phyloP scores from a whole-genome alignment of 2,113 vertebrate species.

The Albula goreensis region DNA sequence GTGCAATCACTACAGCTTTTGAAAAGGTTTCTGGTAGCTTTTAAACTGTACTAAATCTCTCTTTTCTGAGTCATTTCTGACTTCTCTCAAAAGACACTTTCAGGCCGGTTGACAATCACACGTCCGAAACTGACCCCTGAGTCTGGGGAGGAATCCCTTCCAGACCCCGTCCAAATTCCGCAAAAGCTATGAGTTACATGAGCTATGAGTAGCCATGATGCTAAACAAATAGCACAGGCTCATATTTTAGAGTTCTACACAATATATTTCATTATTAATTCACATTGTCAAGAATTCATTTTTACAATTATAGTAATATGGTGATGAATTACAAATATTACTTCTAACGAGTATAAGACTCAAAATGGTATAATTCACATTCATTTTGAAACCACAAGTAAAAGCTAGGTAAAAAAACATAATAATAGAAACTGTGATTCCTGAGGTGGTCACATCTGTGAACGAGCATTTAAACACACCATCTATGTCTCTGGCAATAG shows the following conservation, averaged over 20 bases:
- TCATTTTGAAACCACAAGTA: not conserved
- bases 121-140: too few relatives aligned
- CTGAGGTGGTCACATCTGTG: not conserved
- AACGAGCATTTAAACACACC: not conserved
- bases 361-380: too few relatives aligned
- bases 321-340: too few relatives aligned
- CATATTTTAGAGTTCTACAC: not conserved
- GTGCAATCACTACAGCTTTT: constrained; percentile 12
- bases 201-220: not conserved
- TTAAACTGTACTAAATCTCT: not conserved
- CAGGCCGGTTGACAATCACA: too few relatives aligned
- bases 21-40: constrained; percentile 10
- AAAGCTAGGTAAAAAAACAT: not conserved
- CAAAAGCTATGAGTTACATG: too few relatives aligned
- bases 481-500: not conserved
- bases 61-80: constrained; percentile 4
- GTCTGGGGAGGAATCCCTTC: too few relatives aligned
- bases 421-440: not conserved
- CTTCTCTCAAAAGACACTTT: not conserved
- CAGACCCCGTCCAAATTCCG: too few relatives aligned
- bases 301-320: too few relatives aligned
- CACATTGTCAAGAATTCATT: too few relatives aligned
- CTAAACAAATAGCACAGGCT: not conserved
- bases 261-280: too few relatives aligned
- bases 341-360: too few relatives aligned